Evolutionary conservation across 2,888 invertebrate genomes (phyloP).

Genomic region (Meganola albula): DNA sequence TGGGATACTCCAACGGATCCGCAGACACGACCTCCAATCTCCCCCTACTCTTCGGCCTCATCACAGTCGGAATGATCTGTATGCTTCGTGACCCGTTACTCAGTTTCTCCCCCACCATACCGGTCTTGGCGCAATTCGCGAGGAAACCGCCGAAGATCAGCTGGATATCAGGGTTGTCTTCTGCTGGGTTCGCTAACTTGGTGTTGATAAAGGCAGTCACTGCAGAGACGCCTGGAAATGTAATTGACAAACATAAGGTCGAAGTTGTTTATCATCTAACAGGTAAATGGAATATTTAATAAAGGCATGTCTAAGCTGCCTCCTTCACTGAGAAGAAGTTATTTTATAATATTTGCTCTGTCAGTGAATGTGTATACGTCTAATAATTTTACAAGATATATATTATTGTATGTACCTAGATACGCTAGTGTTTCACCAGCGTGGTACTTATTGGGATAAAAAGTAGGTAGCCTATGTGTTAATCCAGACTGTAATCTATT

Average conservation of each 20-base stretch:
- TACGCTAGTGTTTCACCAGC: too few species aligned
- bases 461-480: too few species aligned
- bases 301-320: too few species aligned
- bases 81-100: slow-evolving; percentile 83
- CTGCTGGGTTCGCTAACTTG: slow-evolving; percentile 84
- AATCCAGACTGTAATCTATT: too few species aligned
- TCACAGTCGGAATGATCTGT: slow-evolving; percentile 85
- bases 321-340: too few species aligned
- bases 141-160: slow-evolving; percentile 92
- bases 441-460: too few species aligned
- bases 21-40: slow-evolving; percentile 83
- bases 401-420: too few species aligned
- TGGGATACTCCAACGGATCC: slow-evolving; percentile 89
- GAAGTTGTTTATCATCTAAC: too few species aligned
- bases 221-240: slow-evolving; percentile 83
- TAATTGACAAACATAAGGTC: background rate
- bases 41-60: slow-evolving; percentile 93
- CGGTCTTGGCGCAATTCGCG: slow-evolving; percentile 90
- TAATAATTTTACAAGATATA: too few species aligned
- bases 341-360: too few species aligned
- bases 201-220: slow-evolving; percentile 90
- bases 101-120: slow-evolving; percentile 88
- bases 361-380: too few species aligned
- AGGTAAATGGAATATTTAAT: too few species aligned
- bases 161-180: slow-evolving; percentile 90